Evolutionary conservation across 2,888 invertebrate species (phyloP).

Genomic region (Cyaniris semiargus): DNA sequence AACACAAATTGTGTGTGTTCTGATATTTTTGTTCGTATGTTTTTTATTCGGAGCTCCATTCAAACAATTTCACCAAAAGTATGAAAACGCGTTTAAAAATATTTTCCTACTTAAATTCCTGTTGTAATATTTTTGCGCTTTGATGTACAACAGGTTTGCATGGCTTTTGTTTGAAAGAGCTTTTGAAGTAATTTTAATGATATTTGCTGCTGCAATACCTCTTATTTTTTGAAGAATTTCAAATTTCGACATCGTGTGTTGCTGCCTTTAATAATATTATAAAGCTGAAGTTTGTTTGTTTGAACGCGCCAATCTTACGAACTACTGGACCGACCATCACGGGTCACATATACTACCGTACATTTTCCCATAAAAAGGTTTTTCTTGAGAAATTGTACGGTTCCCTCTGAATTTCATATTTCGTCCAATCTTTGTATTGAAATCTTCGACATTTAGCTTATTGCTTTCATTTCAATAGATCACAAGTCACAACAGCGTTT

Average conservation of each 20-base stretch:
- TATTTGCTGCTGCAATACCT: constrained; percentile 6
- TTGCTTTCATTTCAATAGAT: too few species aligned
- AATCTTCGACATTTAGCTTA: too few species aligned
- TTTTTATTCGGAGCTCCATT: constrained; percentile 7
- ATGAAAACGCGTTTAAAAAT: constrained; percentile 21
- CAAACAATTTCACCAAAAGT: constrained; percentile 23
- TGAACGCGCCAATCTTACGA: too few species aligned
- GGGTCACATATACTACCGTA: too few species aligned
- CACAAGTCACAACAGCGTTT: too few species aligned
- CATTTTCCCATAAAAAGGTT: too few species aligned
- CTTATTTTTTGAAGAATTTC: neutral
- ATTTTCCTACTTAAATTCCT: constrained; percentile 14
- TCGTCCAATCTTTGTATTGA: too few species aligned
- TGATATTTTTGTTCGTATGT: constrained; percentile 5
- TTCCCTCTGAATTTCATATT: too few species aligned
- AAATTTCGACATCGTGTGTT: neutral
- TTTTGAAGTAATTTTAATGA: neutral
- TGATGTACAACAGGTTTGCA: neutral
- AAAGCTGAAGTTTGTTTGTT: too few species aligned
- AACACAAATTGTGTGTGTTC: constrained; percentile 3
- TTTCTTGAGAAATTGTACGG: too few species aligned
- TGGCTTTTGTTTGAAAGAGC: constrained; percentile 4
- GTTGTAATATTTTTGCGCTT: neutral
- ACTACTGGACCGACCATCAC: too few species aligned
- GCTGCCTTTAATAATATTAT: neutral